A percentile compares a stretch with the other conserved stretches of the same genome.
Conservation (phyloP, 2,113 vertebrate species). For the Hylia prasina region DNA sequence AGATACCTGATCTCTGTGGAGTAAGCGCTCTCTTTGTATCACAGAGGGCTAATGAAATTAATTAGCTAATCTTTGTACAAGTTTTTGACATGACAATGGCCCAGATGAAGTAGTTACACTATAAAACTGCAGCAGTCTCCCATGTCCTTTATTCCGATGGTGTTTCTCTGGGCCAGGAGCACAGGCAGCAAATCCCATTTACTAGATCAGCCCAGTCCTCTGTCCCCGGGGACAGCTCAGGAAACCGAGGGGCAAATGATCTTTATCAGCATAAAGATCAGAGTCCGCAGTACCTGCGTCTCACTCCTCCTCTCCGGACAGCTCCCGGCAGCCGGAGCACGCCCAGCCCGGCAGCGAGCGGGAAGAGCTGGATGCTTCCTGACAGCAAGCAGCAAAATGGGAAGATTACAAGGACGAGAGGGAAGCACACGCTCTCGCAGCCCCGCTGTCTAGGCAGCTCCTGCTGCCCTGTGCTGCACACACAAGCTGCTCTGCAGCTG, state of each 20-base stretch:
- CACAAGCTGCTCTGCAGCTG: background rate
- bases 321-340: background rate
- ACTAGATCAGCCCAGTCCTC: background rate
- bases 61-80: background rate
- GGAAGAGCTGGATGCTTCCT: background rate
- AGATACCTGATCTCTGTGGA: background rate
- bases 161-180: background rate
- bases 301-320: background rate
- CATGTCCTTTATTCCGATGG: background rate
- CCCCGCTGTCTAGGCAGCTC: accelerated
- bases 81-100: background rate
- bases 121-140: background rate
- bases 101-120: background rate
- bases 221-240: background rate
- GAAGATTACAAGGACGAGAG: accelerated
- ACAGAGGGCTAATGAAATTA: background rate
- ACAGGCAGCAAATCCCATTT: background rate
- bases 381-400: background rate
- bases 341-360: accelerated
- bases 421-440: accelerated
- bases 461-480: background rate
- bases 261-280: background rate
- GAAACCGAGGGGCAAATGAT: background rate
- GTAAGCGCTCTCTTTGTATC: background rate
- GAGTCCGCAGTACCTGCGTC: accelerated